These are phyloP conservation scores for Drosophila arawakana DNA, from an alignment of 1,140 invertebrate genomes.

Conservation along the genomic window DNA sequence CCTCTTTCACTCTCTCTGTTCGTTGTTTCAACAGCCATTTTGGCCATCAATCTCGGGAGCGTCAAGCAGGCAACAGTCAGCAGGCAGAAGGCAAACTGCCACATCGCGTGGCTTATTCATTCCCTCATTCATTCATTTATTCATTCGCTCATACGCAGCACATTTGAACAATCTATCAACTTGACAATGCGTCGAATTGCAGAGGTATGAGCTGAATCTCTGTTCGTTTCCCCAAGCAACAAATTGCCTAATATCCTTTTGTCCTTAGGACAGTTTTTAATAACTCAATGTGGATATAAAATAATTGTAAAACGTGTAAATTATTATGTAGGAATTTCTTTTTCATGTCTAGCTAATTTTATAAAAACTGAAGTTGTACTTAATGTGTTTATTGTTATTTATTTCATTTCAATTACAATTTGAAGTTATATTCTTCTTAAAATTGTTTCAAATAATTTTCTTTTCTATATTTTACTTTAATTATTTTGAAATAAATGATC, in stretches of 20 bases:
- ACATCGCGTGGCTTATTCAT: conserved; percentile 12
- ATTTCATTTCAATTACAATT: too few relatives aligned
- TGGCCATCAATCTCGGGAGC: conserved; percentile 70
- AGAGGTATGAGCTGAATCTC: conserved; percentile 18
- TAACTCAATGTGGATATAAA: too few relatives aligned
- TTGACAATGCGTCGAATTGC: conserved; percentile 16
- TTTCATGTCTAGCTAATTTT: too few relatives aligned
- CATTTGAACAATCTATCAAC: conserved; percentile 75
- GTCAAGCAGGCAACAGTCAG: conserved; percentile 56
- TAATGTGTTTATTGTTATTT: too few relatives aligned
- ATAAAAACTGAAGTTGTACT: too few relatives aligned
- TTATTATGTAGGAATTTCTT: too few relatives aligned
- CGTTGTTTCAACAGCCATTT: conserved; percentile 80
- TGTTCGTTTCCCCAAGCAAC: conserved; percentile 9
- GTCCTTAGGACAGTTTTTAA: background rate
- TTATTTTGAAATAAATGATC: too few relatives aligned
- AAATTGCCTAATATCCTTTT: conserved; percentile 15
- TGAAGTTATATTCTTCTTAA: too few relatives aligned
- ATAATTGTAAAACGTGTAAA: too few relatives aligned
- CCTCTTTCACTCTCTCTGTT: conserved; percentile 6
- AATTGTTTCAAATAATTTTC: too few relatives aligned
- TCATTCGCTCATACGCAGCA: conserved; percentile 64
- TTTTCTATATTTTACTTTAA: too few relatives aligned
- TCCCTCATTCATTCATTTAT: conserved; percentile 37
- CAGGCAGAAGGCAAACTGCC: conserved; percentile 36